phyloP scores from a whole-genome alignment of 2,888 invertebrate genomes.

The Ornithoptera priamus region DNA sequence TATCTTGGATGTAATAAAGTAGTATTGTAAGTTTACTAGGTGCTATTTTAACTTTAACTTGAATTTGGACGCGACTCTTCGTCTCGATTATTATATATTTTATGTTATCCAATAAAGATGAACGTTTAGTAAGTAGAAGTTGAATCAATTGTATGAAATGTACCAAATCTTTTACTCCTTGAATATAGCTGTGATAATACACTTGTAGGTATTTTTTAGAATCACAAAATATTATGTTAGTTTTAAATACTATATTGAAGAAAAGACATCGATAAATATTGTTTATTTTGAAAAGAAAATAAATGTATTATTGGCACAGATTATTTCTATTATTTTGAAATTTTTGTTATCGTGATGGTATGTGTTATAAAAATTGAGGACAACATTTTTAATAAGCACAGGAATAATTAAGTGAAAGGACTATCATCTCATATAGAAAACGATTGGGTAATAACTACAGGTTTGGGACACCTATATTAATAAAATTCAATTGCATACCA shows the following conservation, averaged over 20 bases:
- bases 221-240: conserved; percentile 2
- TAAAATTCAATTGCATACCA: too few relatives aligned
- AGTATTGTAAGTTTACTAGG: background rate
- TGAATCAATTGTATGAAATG: background rate
- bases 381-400: too few relatives aligned
- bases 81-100: background rate
- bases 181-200: conserved; percentile 27
- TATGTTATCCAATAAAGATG: background rate
- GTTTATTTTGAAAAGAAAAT: too few relatives aligned
- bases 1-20: background rate
- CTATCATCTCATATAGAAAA: too few relatives aligned
- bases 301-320: too few relatives aligned
- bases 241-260: background rate
- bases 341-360: too few relatives aligned
- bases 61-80: background rate
- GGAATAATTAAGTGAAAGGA: too few relatives aligned
- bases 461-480: too few relatives aligned
- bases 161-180: background rate
- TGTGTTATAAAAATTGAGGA: too few relatives aligned
- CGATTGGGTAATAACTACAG: too few relatives aligned
- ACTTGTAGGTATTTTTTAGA: conserved; percentile 11
- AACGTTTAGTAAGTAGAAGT: background rate
- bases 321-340: too few relatives aligned
- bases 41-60: too few relatives aligned
- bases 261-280: background rate